phyloP scores from a whole-genome alignment of 2,888 invertebrate species.

The Sturmia bella region DNA sequence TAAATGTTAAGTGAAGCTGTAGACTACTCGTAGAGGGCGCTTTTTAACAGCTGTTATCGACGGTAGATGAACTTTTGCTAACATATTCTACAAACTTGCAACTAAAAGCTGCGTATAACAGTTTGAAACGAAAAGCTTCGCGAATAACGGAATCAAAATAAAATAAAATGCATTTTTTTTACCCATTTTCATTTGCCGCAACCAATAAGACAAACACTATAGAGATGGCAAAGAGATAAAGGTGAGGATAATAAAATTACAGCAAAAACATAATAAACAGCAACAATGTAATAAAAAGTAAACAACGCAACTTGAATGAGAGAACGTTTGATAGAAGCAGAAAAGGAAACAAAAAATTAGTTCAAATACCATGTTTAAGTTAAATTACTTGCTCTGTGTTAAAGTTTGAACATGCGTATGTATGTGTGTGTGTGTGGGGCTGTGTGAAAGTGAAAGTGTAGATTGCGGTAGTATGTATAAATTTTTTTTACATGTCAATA shows the following conservation, averaged over 20 bases:
- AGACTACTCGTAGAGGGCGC: constrained; percentile 51
- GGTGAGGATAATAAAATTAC: constrained; percentile 43
- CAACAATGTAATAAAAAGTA: constrained; percentile 35
- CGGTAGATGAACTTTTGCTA: constrained; percentile 10
- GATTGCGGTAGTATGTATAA: no score
- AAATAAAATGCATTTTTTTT: constrained; percentile 63
- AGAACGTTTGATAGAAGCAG: neutral
- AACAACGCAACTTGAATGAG: constrained; percentile 18
- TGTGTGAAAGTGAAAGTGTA: neutral
- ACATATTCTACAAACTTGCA: constrained; percentile 7
- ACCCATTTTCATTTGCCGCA: constrained; percentile 67
- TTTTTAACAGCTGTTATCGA: constrained; percentile 4
- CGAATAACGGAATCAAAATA: constrained; percentile 65
- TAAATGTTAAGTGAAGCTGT: constrained; percentile 11
- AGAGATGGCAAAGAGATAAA: constrained; percentile 44
- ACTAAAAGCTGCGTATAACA: constrained; percentile 20
- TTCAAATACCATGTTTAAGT: constrained; percentile 44
- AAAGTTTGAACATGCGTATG: neutral
- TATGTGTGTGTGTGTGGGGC: neutral
- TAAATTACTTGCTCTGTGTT: constrained; percentile 25
- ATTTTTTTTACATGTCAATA: no score
- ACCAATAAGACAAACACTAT: constrained; percentile 58
- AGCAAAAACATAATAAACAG: constrained; percentile 9
- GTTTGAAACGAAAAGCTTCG: constrained; percentile 48
- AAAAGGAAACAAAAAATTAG: constrained; percentile 7